These are phyloP conservation scores for Epizoanthus stellaris DNA, from an alignment of 92 coral and sea anemone species.

Conservation along the genomic window DNA sequence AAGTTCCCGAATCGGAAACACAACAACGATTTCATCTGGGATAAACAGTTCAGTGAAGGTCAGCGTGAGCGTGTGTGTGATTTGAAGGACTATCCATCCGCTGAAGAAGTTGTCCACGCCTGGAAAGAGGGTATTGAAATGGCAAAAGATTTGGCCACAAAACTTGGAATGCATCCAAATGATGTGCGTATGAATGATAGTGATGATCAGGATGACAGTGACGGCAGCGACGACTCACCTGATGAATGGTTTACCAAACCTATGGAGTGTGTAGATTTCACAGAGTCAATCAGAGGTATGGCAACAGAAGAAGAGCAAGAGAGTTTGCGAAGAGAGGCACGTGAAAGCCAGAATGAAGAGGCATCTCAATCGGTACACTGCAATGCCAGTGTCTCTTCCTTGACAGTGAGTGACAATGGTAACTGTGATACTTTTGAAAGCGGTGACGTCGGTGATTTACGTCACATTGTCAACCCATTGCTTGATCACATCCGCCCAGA, in stretches of 20 bases:
- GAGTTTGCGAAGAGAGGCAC: constrained; percentile 49
- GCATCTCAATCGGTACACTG: neutral
- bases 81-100: constrained; percentile 41
- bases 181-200: constrained; percentile 13
- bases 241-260: constrained; percentile 55
- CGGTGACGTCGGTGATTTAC: constrained; percentile 44
- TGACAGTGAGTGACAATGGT: constrained; percentile 20
- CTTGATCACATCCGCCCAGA: constrained; percentile 37
- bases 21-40: neutral
- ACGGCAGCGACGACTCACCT: constrained; percentile 8
- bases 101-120: constrained; percentile 32
- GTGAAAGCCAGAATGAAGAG: constrained; percentile 19
- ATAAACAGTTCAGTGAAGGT: neutral
- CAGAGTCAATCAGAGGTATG: constrained; percentile 52
- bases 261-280: constrained; percentile 53
- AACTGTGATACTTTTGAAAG: constrained; percentile 36
- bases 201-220: constrained; percentile 16
- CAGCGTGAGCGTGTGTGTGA: neutral
- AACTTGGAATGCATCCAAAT: constrained; percentile 33
- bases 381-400: constrained; percentile 3
- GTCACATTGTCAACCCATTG: constrained; percentile 58
- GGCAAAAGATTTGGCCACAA: neutral
- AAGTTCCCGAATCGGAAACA: neutral
- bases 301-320: constrained; percentile 66
- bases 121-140: constrained; percentile 22